phyloP scores from a whole-genome alignment of 2,797 vertebrate genomes.

The Avahi laniger region DNA sequence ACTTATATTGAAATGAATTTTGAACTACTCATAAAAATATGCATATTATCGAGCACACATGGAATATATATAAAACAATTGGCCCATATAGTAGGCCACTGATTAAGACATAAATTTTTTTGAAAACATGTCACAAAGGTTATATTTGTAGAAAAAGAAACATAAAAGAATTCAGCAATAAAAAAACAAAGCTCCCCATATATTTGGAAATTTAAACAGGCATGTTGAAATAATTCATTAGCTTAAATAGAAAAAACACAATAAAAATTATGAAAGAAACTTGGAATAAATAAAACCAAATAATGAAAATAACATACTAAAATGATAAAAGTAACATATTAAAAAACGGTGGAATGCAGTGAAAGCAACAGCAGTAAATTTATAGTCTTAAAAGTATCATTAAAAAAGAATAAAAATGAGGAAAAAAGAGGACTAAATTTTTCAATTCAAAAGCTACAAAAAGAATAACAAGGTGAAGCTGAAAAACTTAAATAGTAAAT shows the following conservation, averaged over 20 bases:
- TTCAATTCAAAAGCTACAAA: neutral
- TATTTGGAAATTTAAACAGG: neutral
- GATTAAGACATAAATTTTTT: neutral
- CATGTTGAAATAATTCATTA: neutral
- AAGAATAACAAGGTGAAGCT: neutral
- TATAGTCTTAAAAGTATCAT: neutral
- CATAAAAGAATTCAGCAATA: neutral
- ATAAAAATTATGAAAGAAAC: neutral
- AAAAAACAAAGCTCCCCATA: neutral
- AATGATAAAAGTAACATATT: neutral
- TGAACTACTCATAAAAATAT: neutral
- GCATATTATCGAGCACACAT: neutral
- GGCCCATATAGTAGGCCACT: neutral
- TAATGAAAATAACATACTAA: neutral
- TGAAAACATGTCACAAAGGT: neutral
- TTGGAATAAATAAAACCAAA: neutral
- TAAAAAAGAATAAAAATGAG: neutral
- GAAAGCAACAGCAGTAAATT: neutral
- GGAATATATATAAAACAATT: neutral
- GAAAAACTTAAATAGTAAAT: neutral
- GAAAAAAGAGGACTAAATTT: neutral
- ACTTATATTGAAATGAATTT: neutral
- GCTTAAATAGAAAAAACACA: neutral
- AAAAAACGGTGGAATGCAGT: neutral
- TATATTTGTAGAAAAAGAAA: neutral